Evolutionary conservation across 2,113 vertebrate genomes (phyloP).

Genomic region (Phyllostomus hastatus): DNA sequence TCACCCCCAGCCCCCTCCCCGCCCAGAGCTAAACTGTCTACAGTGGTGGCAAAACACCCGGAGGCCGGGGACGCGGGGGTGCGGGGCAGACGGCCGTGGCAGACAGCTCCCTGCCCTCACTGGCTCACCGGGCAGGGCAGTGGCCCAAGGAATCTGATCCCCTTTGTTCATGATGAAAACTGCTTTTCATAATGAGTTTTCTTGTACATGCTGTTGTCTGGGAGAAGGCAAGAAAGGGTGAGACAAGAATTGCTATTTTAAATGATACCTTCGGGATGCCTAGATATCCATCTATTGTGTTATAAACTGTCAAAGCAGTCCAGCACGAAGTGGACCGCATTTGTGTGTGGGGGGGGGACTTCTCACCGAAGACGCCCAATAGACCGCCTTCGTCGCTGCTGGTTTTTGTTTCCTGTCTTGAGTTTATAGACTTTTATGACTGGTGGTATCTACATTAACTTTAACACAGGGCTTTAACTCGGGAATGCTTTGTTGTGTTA

Average conservation of each 20-base stretch:
- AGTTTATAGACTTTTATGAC: background rate
- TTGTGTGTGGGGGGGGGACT: background rate
- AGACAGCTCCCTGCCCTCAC: background rate
- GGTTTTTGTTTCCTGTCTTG: background rate
- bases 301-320: background rate
- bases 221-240: background rate
- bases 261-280: background rate
- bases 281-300: background rate
- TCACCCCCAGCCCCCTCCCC: no score
- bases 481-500: background rate
- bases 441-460: background rate
- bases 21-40: background rate
- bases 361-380: background rate
- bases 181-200: background rate
- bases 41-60: background rate
- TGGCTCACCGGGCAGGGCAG: background rate
- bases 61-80: rapidly evolving
- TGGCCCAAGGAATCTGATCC: background rate
- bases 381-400: background rate
- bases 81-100: background rate
- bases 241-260: background rate
- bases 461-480: background rate
- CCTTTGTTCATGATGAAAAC: background rate
- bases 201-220: background rate
- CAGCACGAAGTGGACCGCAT: background rate